Evolutionary conservation across 2,797 vertebrate genomes (phyloP).

Genomic region (Rhinichthys osculus): DNA sequence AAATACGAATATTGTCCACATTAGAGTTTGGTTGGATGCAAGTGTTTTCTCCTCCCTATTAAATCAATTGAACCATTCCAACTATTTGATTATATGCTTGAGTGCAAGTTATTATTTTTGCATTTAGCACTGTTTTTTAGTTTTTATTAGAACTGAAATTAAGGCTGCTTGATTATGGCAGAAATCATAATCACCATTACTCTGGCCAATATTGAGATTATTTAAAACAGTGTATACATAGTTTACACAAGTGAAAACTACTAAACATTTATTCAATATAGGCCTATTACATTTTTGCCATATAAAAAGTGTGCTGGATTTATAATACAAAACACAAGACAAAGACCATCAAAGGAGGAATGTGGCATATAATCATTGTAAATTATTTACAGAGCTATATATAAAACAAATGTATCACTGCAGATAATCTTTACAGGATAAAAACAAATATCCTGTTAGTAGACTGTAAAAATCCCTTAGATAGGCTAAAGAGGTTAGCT

Average conservation of each 20-base stretch:
- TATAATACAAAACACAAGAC: neutral
- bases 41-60: neutral
- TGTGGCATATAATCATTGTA: neutral
- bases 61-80: neutral
- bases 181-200: neutral
- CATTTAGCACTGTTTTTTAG: neutral
- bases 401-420: too few species aligned
- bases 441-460: neutral
- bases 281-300: neutral
- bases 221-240: neutral
- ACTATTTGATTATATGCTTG: neutral
- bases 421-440: neutral
- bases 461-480: neutral
- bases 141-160: neutral
- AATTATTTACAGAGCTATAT: neutral
- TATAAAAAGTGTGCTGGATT: neutral
- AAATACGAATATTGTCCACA: neutral
- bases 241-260: too few species aligned
- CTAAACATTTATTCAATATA: neutral
- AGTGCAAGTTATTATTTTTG: neutral
- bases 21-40: neutral
- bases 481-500: neutral
- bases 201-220: neutral
- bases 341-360: neutral
- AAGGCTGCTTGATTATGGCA: neutral